Evolutionary conservation across 2,888 invertebrate species (phyloP), one percentile per base, ranked within the genome.

Genomic region (Brassicogethes aeneus): DNA sequence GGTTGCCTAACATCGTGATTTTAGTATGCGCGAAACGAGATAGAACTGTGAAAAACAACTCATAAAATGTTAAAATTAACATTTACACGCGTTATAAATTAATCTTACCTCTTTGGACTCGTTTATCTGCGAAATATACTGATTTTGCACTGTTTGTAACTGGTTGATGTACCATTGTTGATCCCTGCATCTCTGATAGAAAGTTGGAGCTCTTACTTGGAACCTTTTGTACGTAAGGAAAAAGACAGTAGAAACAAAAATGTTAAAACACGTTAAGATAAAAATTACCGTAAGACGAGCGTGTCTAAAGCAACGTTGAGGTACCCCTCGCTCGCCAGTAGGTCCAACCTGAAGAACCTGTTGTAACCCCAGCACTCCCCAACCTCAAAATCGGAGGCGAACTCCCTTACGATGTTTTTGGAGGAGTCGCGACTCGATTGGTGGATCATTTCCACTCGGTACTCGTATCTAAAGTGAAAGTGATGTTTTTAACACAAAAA

Each of bases 361-460:
- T 94, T 94, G 70, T 93, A 94, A 1, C 93, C 93, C 93, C 93
- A 94, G 62, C 93, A 94, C 73, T 94, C 93, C 32, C 92, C 93
- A 35, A 93, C 89, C 69, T 93, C 93, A 70, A 94, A 94, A 70
- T 93, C 93, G 0, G 92, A 92, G 0, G 93, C 92, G 69, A 93
- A 94, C 72, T 93, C 93, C 29, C 93, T 75, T 15, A 92, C 88
- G 50, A 94, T 91, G 62, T 93, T 93, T 73, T 87, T 87, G 37
- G 80, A 79, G 1, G 80, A 76, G 59, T 91, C 90, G 32, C 83
- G 75, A 0, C 86, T 84, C 17, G 84, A 84, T 64, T 92, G 92
- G 64, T 94, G 91, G 39, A 94, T 81, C 93, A 94, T 91, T 71
- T 93, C 93, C 29, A 94, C 90, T 44, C 93, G 77, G 63, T 93